Conservation (phyloP, 2,797 vertebrate genomes). For the Natrix natrix region DNA sequence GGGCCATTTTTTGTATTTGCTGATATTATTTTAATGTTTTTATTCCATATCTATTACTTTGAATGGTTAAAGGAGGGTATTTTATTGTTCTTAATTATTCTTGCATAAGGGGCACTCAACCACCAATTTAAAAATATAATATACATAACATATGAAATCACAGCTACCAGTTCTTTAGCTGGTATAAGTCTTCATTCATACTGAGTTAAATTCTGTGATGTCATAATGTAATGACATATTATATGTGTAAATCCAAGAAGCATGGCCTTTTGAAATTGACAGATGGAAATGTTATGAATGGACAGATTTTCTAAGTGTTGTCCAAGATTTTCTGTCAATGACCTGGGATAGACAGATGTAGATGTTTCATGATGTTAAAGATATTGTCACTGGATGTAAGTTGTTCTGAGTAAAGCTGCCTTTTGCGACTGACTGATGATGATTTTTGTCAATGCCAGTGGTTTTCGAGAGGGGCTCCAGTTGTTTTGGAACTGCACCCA, state of each 20-base stretch:
- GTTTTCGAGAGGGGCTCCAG: too few species aligned
- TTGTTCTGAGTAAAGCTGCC: not conserved
- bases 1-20: not conserved
- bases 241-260: not conserved
- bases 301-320: not conserved
- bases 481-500: too few species aligned
- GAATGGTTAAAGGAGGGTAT: not conserved
- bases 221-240: not conserved
- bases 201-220: not conserved
- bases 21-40: not conserved
- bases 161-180: not conserved
- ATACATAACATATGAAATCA: not conserved
- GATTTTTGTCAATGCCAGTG: not conserved
- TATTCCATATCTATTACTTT: not conserved
- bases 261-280: too few species aligned
- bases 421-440: not conserved
- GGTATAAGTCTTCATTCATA: not conserved
- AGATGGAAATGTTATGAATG: not conserved
- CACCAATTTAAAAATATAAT: not conserved
- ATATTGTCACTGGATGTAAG: not conserved
- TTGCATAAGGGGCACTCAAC: not conserved
- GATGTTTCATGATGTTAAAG: not conserved
- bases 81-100: not conserved
- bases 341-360: not conserved
- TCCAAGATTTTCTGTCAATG: not conserved